Evolutionary conservation across 2,797 vertebrate species (phyloP).

Genomic region (Okamejei kenojei): DNA sequence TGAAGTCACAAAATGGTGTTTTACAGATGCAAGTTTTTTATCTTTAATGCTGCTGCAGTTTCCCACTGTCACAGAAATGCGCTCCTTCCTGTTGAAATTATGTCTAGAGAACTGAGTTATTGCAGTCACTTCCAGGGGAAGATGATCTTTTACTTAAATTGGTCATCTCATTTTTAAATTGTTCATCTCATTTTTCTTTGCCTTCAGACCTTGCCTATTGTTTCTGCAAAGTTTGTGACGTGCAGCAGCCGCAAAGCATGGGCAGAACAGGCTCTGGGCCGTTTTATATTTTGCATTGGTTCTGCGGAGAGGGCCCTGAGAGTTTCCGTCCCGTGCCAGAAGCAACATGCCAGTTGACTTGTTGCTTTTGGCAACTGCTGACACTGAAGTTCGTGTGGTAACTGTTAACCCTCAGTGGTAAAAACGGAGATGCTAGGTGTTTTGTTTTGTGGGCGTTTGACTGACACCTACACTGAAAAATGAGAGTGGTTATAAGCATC

Average conservation of each 20-base stretch:
- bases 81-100: not conserved
- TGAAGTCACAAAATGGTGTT: too few species aligned
- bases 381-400: not conserved
- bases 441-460: not conserved
- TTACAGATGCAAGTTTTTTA: too few species aligned
- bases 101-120: not conserved
- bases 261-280: not conserved
- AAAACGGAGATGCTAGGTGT: not conserved
- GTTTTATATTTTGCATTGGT: too few species aligned
- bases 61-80: not conserved
- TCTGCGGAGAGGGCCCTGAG: too few species aligned
- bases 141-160: not conserved
- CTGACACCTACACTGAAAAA: not conserved
- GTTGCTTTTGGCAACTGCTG: not conserved
- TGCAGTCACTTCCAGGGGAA: not conserved
- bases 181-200: not conserved
- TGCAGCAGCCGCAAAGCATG: not conserved
- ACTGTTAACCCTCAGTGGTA: not conserved
- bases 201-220: not conserved
- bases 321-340: not conserved
- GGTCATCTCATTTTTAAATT: conserved; percentile 4
- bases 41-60: not conserved
- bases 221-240: not conserved
- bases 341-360: not conserved
- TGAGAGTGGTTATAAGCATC: not conserved